phyloP scores from a whole-genome alignment of 2,113 vertebrate species.

The Lucifuga dentata region DNA sequence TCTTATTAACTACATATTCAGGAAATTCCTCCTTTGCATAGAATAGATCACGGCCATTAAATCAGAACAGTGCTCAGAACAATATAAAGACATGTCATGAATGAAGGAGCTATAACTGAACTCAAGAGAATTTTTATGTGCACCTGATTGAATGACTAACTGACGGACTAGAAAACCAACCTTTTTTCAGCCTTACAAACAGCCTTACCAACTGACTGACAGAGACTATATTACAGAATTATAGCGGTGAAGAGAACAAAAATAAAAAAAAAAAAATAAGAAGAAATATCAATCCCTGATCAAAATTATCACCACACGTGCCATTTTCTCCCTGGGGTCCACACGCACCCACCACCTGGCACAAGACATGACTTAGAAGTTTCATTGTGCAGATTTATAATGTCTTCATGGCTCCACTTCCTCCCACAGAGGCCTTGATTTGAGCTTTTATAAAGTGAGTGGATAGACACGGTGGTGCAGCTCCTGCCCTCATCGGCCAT shows the following conservation, averaged over 20 bases:
- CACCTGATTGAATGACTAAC: not conserved
- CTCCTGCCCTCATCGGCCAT: constrained; percentile 66
- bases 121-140: too few relatives aligned
- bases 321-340: constrained; percentile 39
- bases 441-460: constrained; percentile 70
- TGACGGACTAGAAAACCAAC: not conserved
- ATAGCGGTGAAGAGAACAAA: not conserved
- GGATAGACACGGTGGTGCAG: constrained; percentile 47
- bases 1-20: too few relatives aligned
- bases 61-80: too few relatives aligned
- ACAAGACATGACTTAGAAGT: constrained; percentile 60
- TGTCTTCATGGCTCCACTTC: constrained; percentile 61
- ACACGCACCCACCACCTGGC: constrained; percentile 52
- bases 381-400: constrained; percentile 67
- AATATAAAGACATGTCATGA: too few relatives aligned
- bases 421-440: constrained; percentile 67
- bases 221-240: not conserved
- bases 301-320: constrained; percentile 47
- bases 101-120: too few relatives aligned
- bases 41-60: too few relatives aligned
- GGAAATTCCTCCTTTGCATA: too few relatives aligned
- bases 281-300: constrained; percentile 12
- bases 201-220: too few relatives aligned
- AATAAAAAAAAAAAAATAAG: constrained; percentile 3
- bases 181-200: too few relatives aligned